Evolutionary conservation across 2,113 vertebrate species (phyloP).

Genomic region (western clawed frog (Xenopus tropicalis)): DNA sequence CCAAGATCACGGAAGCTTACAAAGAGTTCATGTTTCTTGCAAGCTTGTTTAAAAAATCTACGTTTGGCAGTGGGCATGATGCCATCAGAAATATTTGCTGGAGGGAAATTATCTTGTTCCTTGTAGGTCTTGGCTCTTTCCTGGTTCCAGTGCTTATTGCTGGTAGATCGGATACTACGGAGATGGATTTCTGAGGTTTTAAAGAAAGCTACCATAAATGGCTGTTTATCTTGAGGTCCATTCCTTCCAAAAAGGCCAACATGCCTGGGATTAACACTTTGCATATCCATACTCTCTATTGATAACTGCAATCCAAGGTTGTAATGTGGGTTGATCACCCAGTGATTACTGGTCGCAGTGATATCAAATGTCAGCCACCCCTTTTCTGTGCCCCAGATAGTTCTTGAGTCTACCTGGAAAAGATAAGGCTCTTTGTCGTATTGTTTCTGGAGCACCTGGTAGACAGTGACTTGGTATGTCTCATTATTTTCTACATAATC

Average conservation of each 20-base stretch:
- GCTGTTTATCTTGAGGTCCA: constrained; percentile 33
- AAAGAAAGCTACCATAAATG: constrained; percentile 39
- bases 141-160: constrained; percentile 9
- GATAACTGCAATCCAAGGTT: constrained; percentile 23
- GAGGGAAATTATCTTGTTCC: constrained; percentile 12
- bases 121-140: constrained; percentile 3
- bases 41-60: constrained; percentile 16
- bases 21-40: constrained; percentile 36
- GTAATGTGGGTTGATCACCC: constrained; percentile 9
- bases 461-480: constrained; percentile 24
- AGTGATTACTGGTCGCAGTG: constrained; percentile 13
- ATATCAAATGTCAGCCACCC: constrained; percentile 35
- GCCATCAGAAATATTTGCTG: constrained; percentile 6
- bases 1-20: constrained; percentile 43
- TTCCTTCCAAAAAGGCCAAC: constrained; percentile 16
- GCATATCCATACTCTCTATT: constrained; percentile 9
- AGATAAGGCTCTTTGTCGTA: constrained; percentile 1
- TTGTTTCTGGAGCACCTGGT: constrained; percentile 8
- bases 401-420: constrained; percentile 6
- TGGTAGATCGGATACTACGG: constrained; percentile 20
- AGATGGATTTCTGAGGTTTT: constrained; percentile 18
- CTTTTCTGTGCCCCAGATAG: neutral
- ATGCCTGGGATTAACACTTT: constrained; percentile 18
- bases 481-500: constrained; percentile 13
- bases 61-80: neutral